A percentile compares a stretch with the other conserved stretches of the same genome.
These are phyloP conservation scores for Fabriciana adippe DNA, from an alignment of 2,888 invertebrate species.

Conservation along the genomic window DNA sequence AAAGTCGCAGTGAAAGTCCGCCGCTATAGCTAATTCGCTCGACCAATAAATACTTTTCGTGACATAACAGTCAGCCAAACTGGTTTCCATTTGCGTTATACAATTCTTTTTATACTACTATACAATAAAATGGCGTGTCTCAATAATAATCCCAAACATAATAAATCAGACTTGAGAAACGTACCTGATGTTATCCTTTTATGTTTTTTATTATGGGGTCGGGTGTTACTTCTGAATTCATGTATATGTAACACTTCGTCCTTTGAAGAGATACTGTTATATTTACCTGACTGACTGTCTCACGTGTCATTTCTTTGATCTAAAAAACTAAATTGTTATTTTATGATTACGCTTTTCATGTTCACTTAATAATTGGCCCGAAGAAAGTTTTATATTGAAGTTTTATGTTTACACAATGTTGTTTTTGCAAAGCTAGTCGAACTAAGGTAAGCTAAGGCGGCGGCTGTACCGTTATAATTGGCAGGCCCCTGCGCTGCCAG, in stretches of 20 bases:
- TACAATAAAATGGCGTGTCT: constrained; percentile 53
- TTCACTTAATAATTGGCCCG: too few species aligned
- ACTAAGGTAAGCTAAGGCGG: constrained; percentile 42
- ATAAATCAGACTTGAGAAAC: constrained; percentile 60
- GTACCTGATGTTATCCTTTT: constrained; percentile 51
- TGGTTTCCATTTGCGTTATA: constrained; percentile 54
- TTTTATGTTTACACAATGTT: not conserved
- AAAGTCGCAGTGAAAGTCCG: constrained; percentile 77
- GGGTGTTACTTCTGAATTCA: constrained; percentile 56
- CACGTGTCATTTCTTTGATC: constrained; percentile 23
- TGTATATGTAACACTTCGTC: constrained; percentile 46
- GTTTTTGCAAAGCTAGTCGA: constrained; percentile 38
- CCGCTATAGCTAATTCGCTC: constrained; percentile 65
- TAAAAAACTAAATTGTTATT: too few species aligned
- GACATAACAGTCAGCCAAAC: constrained; percentile 69
- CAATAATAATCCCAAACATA: constrained; percentile 58
- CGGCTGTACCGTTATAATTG: constrained; percentile 53
- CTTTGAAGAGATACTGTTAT: constrained; percentile 59
- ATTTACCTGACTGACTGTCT: constrained; percentile 39
- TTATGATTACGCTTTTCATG: too few species aligned
- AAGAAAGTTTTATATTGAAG: too few species aligned
- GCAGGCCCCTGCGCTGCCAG: constrained; percentile 46
- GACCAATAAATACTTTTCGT: constrained; percentile 71
- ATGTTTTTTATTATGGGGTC: constrained; percentile 50
- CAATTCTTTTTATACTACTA: constrained; percentile 51